These are phyloP conservation scores for Stenolophus ochropezus DNA, from an alignment of 2,888 invertebrate genomes.

Conservation along the genomic window DNA sequence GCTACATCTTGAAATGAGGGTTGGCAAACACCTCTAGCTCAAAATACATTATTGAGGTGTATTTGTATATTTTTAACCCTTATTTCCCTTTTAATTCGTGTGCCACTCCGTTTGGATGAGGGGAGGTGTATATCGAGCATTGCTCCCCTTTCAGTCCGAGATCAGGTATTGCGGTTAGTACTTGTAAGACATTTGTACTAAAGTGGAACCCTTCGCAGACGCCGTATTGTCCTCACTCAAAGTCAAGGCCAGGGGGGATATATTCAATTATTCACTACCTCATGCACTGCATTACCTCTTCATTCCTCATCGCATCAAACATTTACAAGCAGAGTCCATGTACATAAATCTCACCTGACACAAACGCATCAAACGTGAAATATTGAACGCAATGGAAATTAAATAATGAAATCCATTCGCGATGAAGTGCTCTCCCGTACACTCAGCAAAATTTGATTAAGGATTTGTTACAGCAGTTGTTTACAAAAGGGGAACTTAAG, in stretches of 20 bases:
- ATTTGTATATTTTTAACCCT: too few relatives aligned
- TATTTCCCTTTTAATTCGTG: neutral
- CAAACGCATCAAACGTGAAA: slow-evolving; percentile 6
- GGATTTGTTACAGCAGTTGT: neutral
- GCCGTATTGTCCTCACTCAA: slow-evolving; percentile 35
- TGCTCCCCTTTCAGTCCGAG: slow-evolving; percentile 50
- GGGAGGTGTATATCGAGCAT: neutral
- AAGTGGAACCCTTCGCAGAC: slow-evolving; percentile 45
- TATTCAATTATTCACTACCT: slow-evolving; percentile 31
- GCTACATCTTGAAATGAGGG: neutral
- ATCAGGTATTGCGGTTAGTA: slow-evolving; percentile 59
- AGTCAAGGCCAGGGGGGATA: slow-evolving; percentile 49
- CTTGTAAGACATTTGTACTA: slow-evolving; percentile 54
- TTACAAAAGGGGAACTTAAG: neutral
- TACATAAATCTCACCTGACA: slow-evolving; percentile 34
- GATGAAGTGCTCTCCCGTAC: neutral
- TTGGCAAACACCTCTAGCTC: neutral
- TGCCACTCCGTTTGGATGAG: slow-evolving; percentile 25
- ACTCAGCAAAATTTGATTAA: slow-evolving; percentile 14
- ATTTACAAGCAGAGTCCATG: neutral
- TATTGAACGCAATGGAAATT: slow-evolving; percentile 19
- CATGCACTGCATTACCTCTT: slow-evolving; percentile 12
- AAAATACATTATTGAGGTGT: neutral
- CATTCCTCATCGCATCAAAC: slow-evolving; percentile 11
- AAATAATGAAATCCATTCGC: neutral